Conservation (phyloP, 2,113 vertebrate genomes). For the Bufo bufo region DNA sequence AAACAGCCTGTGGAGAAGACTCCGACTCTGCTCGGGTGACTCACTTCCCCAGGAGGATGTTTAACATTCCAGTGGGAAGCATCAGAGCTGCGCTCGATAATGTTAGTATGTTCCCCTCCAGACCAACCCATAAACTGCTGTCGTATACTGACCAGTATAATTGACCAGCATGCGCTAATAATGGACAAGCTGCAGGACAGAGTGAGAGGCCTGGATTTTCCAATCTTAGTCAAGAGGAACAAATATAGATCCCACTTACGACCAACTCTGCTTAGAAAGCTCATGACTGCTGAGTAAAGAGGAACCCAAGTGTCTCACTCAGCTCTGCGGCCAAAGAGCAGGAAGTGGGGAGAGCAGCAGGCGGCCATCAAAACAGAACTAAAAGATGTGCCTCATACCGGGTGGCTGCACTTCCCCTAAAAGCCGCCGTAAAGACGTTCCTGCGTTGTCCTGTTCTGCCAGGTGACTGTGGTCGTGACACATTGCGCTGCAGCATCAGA, state of each 20-base stretch:
- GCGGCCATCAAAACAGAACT: neutral
- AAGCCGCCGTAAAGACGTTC: no score
- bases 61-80: neutral
- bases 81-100: neutral
- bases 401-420: no score
- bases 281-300: neutral
- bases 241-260: neutral
- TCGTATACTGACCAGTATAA: neutral
- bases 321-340: neutral
- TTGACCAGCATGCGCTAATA: neutral
- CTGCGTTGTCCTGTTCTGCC: no score
- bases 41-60: conserved; percentile 4
- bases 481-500: no score
- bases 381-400: no score
- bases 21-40: neutral
- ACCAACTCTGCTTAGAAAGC: neutral
- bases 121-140: neutral
- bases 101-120: neutral
- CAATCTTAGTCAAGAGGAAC: neutral
- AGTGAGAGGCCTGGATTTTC: neutral
- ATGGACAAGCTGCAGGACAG: neutral
- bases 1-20: no score
- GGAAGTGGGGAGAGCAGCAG: neutral
- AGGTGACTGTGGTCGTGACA: no score
- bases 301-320: neutral